A percentile compares a stretch with the other conserved stretches of the same genome.
Evolutionary conservation across 2,888 invertebrate genomes (phyloP).

Genomic region (Agonum fuliginosum): DNA sequence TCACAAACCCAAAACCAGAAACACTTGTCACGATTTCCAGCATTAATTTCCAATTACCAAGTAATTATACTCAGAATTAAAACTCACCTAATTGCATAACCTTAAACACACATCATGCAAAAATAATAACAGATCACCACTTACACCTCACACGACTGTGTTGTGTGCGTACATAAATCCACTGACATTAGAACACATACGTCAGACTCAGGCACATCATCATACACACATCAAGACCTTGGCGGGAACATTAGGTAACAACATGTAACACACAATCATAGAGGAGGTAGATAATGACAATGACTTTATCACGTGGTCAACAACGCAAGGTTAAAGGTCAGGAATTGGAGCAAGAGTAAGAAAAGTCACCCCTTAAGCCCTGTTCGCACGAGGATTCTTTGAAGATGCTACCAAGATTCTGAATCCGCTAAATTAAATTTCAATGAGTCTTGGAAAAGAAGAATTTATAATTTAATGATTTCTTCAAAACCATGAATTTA

Average conservation of each 20-base stretch:
- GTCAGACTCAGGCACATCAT: neutral
- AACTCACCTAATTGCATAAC: neutral
- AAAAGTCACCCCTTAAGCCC: too few relatives aligned
- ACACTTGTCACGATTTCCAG: too few relatives aligned
- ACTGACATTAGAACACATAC: neutral
- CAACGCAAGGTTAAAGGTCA: conserved; percentile 2
- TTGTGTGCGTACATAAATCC: neutral
- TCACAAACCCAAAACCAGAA: too few relatives aligned
- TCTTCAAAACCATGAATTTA: too few relatives aligned
- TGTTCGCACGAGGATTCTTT: too few relatives aligned
- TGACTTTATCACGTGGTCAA: neutral
- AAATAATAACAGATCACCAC: neutral
- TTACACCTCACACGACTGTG: neutral
- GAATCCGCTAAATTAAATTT: too few relatives aligned
- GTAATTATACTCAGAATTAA: neutral
- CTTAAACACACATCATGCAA: neutral
- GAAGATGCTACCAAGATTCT: too few relatives aligned
- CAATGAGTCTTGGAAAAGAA: too few relatives aligned
- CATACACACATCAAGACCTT: conserved; percentile 9
- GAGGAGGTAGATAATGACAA: neutral
- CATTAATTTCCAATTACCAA: neutral
- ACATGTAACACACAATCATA: conserved; percentile 5
- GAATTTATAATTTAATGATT: too few relatives aligned
- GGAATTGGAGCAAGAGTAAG: too few relatives aligned
- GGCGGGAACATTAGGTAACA: conserved; percentile 8